These are phyloP conservation scores for Oasisia sp. DNA, from an alignment of 2,888 invertebrate genomes.

Conservation along the genomic window DNA sequence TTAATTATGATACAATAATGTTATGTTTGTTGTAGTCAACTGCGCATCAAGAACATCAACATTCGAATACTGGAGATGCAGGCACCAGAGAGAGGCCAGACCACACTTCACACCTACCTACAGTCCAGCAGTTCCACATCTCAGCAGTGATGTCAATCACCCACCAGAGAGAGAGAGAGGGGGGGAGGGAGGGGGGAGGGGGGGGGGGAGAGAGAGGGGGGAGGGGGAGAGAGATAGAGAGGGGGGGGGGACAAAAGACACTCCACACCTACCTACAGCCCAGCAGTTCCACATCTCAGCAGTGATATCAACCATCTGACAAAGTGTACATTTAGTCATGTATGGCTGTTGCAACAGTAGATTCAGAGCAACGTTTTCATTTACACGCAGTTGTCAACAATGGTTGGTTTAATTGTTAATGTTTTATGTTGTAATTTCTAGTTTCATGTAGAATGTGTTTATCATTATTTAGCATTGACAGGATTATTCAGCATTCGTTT, in stretches of 20 bases:
- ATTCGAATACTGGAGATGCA: conserved; percentile 59
- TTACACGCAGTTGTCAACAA: too few relatives aligned
- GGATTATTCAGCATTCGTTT: too few relatives aligned
- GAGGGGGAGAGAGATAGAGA: too few relatives aligned
- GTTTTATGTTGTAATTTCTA: too few relatives aligned
- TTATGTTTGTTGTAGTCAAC: background rate
- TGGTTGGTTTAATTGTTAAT: too few relatives aligned
- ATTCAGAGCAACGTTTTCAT: too few relatives aligned
- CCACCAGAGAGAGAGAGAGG: too few relatives aligned
- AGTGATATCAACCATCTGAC: background rate
- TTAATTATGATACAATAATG: too few relatives aligned
- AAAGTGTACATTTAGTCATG: background rate
- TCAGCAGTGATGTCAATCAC: background rate
- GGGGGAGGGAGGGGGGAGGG: too few relatives aligned
- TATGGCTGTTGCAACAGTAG: background rate
- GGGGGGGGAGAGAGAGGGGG: too few relatives aligned
- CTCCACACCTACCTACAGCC: conserved; percentile 27
- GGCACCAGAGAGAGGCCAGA: conserved; percentile 54
- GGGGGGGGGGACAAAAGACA: conserved; percentile 43
- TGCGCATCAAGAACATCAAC: conserved; percentile 25
- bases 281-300: background rate
- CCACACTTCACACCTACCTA: conserved; percentile 29
- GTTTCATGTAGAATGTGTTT: too few relatives aligned
- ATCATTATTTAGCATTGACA: too few relatives aligned
- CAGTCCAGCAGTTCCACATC: conserved; percentile 9